Base-by-base conservation (phyloP, 2,797 vertebrate species). In the Sebastiscus albofasciatus region DNA sequence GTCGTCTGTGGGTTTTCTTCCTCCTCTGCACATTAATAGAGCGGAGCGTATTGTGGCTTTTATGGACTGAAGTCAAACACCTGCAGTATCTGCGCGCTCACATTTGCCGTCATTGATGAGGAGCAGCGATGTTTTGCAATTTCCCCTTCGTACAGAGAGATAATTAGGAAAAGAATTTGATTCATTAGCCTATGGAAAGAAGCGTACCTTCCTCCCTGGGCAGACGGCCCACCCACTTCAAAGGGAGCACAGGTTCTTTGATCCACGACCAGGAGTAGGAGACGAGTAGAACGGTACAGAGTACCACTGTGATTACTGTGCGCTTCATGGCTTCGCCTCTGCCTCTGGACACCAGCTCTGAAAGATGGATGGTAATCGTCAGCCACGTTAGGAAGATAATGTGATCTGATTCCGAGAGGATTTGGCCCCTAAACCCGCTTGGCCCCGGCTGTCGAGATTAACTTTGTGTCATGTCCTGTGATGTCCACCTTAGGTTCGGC, bases 81-180 rank as follows among this genome's bases (percentile, higher is more conserved):
- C 91, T 89, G 91, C 85, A 34, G 49, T 72, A 79, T 77, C 72
- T 66, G 39, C 9, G 2, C 7, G 29, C 77, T 88, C 79, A 31
- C 81, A 76, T 80, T 89, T 81, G 65, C 85, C 54, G 11, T 64
- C 67, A 60, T 46, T 75, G 83, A 73, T 67, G 69, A 88, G 61
- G 75, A 90, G 77, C 79, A 67, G 72, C 58, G 58, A 87, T 84
- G 87, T 90, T 90, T 82, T 85, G 81, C 78, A 79, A 87, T 90
- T 91, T 92, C 83, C 83, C 66, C 58, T 18, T 80, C 49, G 3
- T 70, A 62, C 77, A 58, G 83, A 77, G 85, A 86, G 89, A 93
- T 95, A 95, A 95, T 95, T 93, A 95, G 88, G 76, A 67, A 83
- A 79, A 81, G 87, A 92, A 89, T 93, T 89, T 93, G 92, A 94